phyloP scores from a whole-genome alignment of 2,113 vertebrate genomes.

The Podocnemis expansa region DNA sequence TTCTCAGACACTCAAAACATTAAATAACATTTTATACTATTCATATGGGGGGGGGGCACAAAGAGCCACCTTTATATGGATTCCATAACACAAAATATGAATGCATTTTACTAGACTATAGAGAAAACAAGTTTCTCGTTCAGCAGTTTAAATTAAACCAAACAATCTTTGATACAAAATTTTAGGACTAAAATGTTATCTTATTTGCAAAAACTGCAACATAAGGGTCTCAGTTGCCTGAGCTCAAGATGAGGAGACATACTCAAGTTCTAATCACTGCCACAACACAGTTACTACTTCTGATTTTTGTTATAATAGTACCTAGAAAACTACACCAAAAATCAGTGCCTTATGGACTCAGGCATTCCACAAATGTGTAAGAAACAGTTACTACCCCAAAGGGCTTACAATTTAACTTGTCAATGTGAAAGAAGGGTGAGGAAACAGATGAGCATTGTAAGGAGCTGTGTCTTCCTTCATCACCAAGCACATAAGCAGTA shows the following conservation, averaged over 20 bases:
- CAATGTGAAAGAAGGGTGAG: not conserved
- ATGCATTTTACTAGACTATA: not conserved
- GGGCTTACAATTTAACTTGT: not conserved
- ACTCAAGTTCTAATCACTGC: not conserved
- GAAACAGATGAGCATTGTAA: not conserved
- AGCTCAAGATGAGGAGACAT: not conserved
- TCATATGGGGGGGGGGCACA: not conserved
- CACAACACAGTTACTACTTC: rapidly evolving
- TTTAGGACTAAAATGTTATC: not conserved
- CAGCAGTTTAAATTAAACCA: not conserved
- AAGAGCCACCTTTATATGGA: not conserved
- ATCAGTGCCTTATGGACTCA: rapidly evolving
- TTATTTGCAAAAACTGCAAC: not conserved
- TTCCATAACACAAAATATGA: not conserved
- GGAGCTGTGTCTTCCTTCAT: not conserved
- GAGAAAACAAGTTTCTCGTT: not conserved
- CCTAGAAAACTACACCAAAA: not conserved
- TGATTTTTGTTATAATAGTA: rapidly evolving
- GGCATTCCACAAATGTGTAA: rapidly evolving
- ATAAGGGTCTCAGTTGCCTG: not conserved
- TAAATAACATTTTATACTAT: slow-evolving; percentile 48
- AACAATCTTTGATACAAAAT: not conserved
- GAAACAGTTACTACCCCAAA: not conserved
- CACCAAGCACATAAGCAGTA: not conserved
- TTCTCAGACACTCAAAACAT: not conserved